A percentile compares a stretch with the other conserved stretches of the same genome.
Conservation (phyloP, 2,888 invertebrate species). For the Lepidonotus clava region DNA sequence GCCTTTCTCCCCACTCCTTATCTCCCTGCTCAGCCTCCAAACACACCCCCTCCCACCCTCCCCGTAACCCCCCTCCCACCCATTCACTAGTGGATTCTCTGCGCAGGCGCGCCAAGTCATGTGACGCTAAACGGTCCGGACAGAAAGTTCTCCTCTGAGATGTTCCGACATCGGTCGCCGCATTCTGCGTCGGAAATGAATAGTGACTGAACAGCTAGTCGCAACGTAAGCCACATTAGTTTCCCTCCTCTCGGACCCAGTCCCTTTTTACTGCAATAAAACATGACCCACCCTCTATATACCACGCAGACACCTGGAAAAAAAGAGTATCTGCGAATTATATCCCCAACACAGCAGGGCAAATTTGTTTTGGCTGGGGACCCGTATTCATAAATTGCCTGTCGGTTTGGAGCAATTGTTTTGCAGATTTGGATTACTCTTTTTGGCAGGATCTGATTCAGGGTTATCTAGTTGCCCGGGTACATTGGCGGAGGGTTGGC, state of each 20-base stretch:
- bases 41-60: background rate
- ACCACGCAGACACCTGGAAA: background rate
- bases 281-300: too few relatives aligned
- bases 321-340: background rate
- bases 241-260: background rate
- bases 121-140: constrained; percentile 27
- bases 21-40: background rate
- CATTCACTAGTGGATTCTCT: background rate
- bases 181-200: constrained; percentile 2
- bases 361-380: too few relatives aligned
- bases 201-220: constrained; percentile 9
- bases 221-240: background rate
- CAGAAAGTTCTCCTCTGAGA: constrained; percentile 34
- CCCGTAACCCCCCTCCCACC: background rate
- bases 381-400: too few relatives aligned
- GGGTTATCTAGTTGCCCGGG: too few relatives aligned
- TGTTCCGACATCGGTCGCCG: constrained; percentile 21
- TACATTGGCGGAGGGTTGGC: too few relatives aligned
- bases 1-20: background rate
- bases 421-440: too few relatives aligned
- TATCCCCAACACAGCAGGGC: background rate
- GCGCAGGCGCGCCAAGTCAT: constrained; percentile 23
- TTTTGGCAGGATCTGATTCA: too few relatives aligned
- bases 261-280: too few relatives aligned
- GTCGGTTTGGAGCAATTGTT: too few relatives aligned